Evolutionary conservation across 2,888 invertebrate genomes (phyloP), one percentile per base, ranked within the genome.

Genomic region (Metalampra italica): DNA sequence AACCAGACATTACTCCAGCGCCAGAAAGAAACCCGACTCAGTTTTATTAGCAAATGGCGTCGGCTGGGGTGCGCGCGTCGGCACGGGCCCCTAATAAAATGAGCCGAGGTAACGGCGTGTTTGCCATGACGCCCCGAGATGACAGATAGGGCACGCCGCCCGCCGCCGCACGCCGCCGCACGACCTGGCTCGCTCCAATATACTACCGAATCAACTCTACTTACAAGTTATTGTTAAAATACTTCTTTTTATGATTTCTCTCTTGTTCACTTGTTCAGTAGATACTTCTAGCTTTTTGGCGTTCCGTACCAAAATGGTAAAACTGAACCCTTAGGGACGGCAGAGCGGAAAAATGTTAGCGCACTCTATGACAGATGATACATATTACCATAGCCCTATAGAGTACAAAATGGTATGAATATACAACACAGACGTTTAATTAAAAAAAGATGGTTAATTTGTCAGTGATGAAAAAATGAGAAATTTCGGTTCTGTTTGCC

Each of bases 91-190:
- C 79, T 84, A 83, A 86, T 86, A 85, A 86, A 87, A 85, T 75
- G 82, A 76, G 81, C 74, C 66, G 82, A 81, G 84, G 84, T 86
- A 82, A 79, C 81, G 78, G 71, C 71, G 74, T 87, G 87, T 88
- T 87, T 87, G 77, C 76, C 55, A 68, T 78, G 76, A 75, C 75
- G 75, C 74, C 68, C 60, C 62, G 74, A 79, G 88, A 89, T 87
- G 84, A 82, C 76, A 82, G 88, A 89, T 89, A 89, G 70, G 75
- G 87, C 88, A 89, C 88, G 87, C 67, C 49, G 62, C 66, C 59
- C 60, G 65, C 59, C 66, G 54, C 66, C 60, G 53, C 60, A 22
- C 45, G n/a, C 42, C 53, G 46, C 49, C n/a, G 38, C 51, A 45
- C 51, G 50, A 55, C 53, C 63, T 58, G 60, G 68, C 62, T 76